Evolutionary conservation across 2,888 invertebrate species (phyloP), one percentile per base, ranked within the genome.

Genomic region (Dastarcus helophoroides): DNA sequence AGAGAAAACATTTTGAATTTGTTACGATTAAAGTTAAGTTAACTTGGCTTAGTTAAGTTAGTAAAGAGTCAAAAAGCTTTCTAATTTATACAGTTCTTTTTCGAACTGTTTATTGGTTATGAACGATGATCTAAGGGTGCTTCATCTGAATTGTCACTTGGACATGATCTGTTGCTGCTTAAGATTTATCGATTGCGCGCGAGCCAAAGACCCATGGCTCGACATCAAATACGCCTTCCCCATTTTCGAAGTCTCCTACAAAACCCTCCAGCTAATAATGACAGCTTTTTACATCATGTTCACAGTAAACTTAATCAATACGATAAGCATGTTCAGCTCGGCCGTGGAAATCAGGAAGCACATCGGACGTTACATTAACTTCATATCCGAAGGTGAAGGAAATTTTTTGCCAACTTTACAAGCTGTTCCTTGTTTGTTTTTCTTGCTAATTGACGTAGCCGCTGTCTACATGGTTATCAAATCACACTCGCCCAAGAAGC

Each of bases 291-390:
- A 41, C 6, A 3, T 44, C 1, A 14, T 50, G 6, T 37, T 47
- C 14, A 6, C 45, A 11, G 15, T 47, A 8, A 42, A 44, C 17
- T 36, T 51, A 7, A 19, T 54, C 4, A 52, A 50, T 28, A 47
- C 47, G 3, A 13, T 54, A 3, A 36, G 44, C 19, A 30, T 58
- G 7, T 45, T 60, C 15, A 14, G 39, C 9, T 42, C 43, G 3
- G 46, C 56, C 1, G 32, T 54, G n/a, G 35, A 39, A 29, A 53
- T 53, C 6, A 39, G 49, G 35, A 43, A 32, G 10, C 44, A 47
- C 23, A 31, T 59, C 6, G 61, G 61, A 3, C 42, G 50, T 25
- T 61, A 52, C 35, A 50, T 62, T 4, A 54, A 61, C 31, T 48
- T 62, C 50, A 40, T 62, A 15, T 46, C 58, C 1, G 44, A 42